These are phyloP conservation scores for Lepidothrix coronata DNA, from an alignment of 2,113 vertebrate genomes.

Conservation along the genomic window DNA sequence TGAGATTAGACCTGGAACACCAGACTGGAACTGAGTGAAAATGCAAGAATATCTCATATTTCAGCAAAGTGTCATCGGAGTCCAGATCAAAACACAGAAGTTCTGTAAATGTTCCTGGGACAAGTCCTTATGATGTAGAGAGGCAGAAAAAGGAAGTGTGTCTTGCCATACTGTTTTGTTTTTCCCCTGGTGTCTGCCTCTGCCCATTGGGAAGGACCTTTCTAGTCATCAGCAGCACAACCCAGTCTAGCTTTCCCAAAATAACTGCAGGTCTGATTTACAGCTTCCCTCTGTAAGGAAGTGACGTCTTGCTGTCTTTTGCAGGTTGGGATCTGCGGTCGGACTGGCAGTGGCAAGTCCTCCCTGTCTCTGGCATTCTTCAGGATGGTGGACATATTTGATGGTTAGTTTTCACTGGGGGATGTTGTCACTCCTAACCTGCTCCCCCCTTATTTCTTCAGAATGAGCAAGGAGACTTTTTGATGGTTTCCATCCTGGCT, in stretches of 20 bases:
- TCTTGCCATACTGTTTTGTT: background rate
- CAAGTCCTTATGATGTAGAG: background rate
- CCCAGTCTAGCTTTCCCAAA: background rate
- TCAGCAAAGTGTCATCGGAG: background rate
- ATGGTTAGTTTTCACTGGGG: constrained; percentile 79
- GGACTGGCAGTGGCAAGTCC: constrained; percentile 96
- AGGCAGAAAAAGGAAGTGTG: background rate
- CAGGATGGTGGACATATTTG: constrained; percentile 98
- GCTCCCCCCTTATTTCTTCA: background rate
- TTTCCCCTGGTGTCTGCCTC: background rate
- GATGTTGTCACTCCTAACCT: background rate
- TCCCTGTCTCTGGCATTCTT: constrained; percentile 96
- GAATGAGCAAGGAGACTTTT: background rate
- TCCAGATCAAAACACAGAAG: background rate
- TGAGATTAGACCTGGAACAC: background rate
- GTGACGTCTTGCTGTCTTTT: background rate
- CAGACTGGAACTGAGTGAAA: background rate
- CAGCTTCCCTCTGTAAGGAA: background rate
- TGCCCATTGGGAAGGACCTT: background rate
- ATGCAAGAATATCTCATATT: background rate
- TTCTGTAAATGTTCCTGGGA: background rate
- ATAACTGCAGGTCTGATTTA: background rate
- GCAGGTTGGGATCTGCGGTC: constrained; percentile 96
- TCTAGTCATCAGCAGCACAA: background rate
- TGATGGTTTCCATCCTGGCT: background rate